Evolutionary conservation across 2,113 vertebrate species (phyloP), one percentile per base, ranked within the genome.

Genomic region (Chunga burmeisteri): DNA sequence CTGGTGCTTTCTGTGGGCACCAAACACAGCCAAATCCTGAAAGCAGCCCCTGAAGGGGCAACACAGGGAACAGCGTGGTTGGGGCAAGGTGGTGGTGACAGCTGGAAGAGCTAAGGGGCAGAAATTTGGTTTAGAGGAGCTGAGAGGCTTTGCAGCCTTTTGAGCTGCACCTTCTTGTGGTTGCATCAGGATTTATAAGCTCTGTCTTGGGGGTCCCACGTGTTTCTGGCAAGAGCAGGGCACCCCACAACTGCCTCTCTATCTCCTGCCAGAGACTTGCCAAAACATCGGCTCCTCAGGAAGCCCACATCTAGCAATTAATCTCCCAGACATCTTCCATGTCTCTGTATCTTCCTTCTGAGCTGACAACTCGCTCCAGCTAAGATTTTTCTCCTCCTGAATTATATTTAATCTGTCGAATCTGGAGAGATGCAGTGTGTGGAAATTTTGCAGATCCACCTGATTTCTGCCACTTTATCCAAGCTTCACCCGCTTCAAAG

Each of bases 301-400:
- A 92, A 89, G 70, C 52, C 77, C 50, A 36, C 0, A 3, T 59
- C 91, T 85, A 42, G 68, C 29, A 74, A 81, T 88, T 93, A 95
- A 91, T 86, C 83, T 93, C 72, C 47, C 59, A 92, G 94, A 88
- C 83, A 81, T 61, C 86, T 92, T 55, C 88, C 63, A 4, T 58
- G 44, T 53, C 90, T 94, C 86, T 73, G 32, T 50, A 67, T 63
- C 94, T 96, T 97, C 77, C 80, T 92, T 62, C 90, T 52, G 67
- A 95, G 88, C 77, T 93, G 92, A 94, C 80, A 73, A 42, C 49
- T 94, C 1, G 8, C 86, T 92, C 86, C 81, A 82, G 61, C 73
- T 63, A 38, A 88, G 83, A 59, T 74, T 92, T 95, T 95, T 88
- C 91, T 89, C 82, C 90, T 90, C 56, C 68, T 47, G 92, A 92